phyloP scores from a whole-genome alignment of 1,140 invertebrate genomes.

The Tenebrio molitor region DNA sequence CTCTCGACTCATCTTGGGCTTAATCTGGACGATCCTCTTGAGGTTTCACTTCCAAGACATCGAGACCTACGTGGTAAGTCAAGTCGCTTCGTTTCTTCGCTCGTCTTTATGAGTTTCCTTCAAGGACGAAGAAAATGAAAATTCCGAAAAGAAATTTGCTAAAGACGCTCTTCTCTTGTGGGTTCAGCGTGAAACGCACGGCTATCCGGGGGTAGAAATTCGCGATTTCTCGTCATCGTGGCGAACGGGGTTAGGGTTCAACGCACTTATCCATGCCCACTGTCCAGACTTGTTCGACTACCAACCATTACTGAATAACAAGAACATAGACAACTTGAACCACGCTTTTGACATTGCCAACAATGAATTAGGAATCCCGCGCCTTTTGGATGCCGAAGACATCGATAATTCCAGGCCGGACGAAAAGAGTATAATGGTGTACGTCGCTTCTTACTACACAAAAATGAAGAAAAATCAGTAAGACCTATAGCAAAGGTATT shows the following conservation, averaged over 20 bases:
- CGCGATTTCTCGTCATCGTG: constrained; percentile 90
- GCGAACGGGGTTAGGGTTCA: constrained; percentile 95
- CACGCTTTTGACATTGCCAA: constrained; percentile 96
- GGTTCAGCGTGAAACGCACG: constrained; percentile 98
- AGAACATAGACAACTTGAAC: constrained; percentile 93
- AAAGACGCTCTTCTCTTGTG: constrained; percentile 98
- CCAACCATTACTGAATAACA: constrained; percentile 67
- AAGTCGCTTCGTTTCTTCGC: background rate
- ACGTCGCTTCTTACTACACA: constrained; percentile 99
- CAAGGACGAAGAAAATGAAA: constrained; percentile 97
- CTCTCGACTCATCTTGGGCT: constrained; percentile 93
- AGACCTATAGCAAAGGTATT: constrained; percentile 96
- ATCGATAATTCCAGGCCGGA: constrained; percentile 92
- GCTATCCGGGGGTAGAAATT: constrained; percentile 91
- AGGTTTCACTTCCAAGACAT: constrained; percentile 99
- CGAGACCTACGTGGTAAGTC: constrained; percentile 93
- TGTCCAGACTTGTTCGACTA: constrained; percentile 94
- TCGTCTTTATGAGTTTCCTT: constrained; percentile 35
- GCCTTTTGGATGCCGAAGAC: constrained; percentile 88
- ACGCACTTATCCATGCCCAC: constrained; percentile 96
- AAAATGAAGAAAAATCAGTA: constrained; percentile 97
- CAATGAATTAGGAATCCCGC: constrained; percentile 89
- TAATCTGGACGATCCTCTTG: constrained; percentile 99
- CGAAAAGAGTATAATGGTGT: constrained; percentile 98
- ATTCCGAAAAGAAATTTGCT: constrained; percentile 97